Base-by-base conservation (phyloP, 2,113 vertebrate species). In the Clinocottus analis region DNA sequence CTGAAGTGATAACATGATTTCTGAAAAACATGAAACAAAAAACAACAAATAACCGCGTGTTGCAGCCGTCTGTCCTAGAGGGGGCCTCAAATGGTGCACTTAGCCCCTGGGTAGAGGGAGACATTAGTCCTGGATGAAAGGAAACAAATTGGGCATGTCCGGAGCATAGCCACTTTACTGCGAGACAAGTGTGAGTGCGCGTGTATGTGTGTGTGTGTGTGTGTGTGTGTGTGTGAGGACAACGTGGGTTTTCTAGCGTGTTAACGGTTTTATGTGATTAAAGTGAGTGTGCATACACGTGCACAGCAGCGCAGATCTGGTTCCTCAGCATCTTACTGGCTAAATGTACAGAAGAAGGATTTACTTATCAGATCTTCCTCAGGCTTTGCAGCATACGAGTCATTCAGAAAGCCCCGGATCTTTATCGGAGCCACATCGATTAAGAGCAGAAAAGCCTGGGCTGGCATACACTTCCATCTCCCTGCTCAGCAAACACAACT, bases 61-160 rank as follows among this genome's bases (percentile, higher is more conserved):
- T 80, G 75, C 75, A 82, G 77, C 39, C 65, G 67, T 76, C 77
- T 84, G 84, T 87, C 74, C 83, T 77, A 21, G 79, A 80, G 70
- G 82, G 79, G 89, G 88, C 51, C 87, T 87, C 79, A 90, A 90
- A 88, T 88, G 77, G 89, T 85, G 85, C 78, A 90, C 92, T 93
- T 85, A 91, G 86, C 90, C 83, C 87, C 85, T 67, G 80, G 91
- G 85, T 80, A 83, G 80, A 92, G 82, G 69, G 72, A 87, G 87
- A 91, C 89, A 94, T 94, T 94, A 95, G 92, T 93, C 89, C 79
- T 93, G 91, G 93, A 93, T 94, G 93, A 94, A 92, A 91, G 88
- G 88, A 86, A 92, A 90, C 93, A 94, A 95, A 95, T 94, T 95
- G 93, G 91, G 85, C 93, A 89, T 94, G 90, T 94, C 92, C 87